Evolutionary conservation across 2,113 vertebrate genomes (phyloP).

Genomic region (Eretmochelys imbricata): DNA sequence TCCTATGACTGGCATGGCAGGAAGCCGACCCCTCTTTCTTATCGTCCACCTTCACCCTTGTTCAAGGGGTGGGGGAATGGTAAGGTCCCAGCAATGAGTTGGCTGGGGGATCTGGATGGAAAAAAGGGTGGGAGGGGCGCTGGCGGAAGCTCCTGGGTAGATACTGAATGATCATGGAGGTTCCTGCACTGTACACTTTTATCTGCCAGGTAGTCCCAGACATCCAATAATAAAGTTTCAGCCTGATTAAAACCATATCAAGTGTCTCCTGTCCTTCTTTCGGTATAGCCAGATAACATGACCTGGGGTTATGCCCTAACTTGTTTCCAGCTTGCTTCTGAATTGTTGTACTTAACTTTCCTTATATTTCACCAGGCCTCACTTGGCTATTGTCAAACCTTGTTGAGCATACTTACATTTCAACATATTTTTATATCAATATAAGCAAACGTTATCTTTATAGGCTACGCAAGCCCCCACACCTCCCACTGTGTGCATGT

Average conservation of each 20-base stretch:
- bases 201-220: no score
- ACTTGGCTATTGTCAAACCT: neutral
- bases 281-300: neutral
- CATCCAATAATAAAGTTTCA: no score
- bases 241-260: no score
- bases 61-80: neutral
- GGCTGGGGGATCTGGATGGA: neutral
- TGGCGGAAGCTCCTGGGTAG: no score
- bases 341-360: neutral
- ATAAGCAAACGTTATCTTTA: neutral
- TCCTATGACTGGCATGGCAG: no score
- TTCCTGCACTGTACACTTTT: no score
- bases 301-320: neutral
- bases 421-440: neutral
- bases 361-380: neutral
- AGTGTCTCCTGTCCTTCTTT: no score
- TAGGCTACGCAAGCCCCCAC: neutral
- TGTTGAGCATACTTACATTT: neutral
- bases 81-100: neutral
- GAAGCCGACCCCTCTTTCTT: no score
- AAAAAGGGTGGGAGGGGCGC: neutral
- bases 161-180: no score
- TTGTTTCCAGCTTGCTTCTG: neutral
- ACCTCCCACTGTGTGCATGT: neutral
- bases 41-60: no score